Conservation (phyloP, 2,888 invertebrate species). For the Belgica antarctica region DNA sequence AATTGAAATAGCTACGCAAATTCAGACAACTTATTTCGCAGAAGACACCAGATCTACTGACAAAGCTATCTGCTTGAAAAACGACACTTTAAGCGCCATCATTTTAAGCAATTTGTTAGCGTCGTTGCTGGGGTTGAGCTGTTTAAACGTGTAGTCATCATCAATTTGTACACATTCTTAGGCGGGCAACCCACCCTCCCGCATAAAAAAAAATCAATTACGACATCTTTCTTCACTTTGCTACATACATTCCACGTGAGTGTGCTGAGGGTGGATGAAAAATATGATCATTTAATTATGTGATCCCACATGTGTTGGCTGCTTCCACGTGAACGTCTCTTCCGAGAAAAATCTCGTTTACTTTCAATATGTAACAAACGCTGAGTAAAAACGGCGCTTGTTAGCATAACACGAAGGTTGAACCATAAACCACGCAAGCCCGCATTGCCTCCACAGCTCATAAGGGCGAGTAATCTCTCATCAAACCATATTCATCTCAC, state of each 20-base stretch:
- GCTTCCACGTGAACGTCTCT: background rate
- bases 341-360: constrained; percentile 10
- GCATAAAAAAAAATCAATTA: constrained; percentile 11
- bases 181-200: background rate
- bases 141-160: no score
- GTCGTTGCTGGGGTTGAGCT: no score
- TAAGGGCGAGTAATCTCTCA: background rate
- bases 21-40: no score
- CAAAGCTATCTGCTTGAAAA: no score
- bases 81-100: no score
- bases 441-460: background rate
- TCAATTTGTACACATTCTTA: no score
- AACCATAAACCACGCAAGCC: constrained; percentile 7
- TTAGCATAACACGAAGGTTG: background rate
- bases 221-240: background rate
- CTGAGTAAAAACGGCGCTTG: background rate
- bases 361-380: background rate
- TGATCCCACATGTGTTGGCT: background rate
- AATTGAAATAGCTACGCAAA: no score
- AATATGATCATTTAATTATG: background rate
- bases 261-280: no score
- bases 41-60: no score
- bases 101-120: no score
- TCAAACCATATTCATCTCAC: background rate
- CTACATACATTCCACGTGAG: background rate